Evolutionary conservation across 2,113 vertebrate species (phyloP).

Genomic region (Anolis sagrei): DNA sequence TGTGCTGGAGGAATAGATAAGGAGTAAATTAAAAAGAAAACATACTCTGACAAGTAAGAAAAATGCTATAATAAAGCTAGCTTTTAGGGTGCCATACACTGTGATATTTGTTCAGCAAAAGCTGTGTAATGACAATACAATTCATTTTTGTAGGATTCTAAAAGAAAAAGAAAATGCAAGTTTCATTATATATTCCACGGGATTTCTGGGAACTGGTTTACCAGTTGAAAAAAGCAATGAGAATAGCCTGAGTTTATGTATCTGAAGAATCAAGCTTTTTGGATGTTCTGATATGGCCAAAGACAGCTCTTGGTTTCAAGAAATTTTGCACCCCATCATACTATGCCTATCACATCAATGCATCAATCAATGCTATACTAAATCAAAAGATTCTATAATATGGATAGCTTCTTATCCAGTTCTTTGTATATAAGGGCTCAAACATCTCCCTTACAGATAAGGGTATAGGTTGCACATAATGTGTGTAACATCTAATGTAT

Average conservation of each 20-base stretch:
- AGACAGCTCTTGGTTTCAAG: neutral
- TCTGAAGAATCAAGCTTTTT: neutral
- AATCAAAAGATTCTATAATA: neutral
- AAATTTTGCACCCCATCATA: neutral
- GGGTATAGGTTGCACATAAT: neutral
- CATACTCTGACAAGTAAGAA: too few relatives aligned
- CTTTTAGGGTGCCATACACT: too few relatives aligned
- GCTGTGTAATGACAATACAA: too few relatives aligned
- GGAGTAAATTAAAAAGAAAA: too few relatives aligned
- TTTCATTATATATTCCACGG: too few relatives aligned
- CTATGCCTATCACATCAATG: neutral
- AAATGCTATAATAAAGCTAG: too few relatives aligned
- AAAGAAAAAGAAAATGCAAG: neutral
- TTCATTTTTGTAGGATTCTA: too few relatives aligned
- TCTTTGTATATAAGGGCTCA: neutral
- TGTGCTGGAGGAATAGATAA: too few relatives aligned
- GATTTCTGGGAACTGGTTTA: too few relatives aligned
- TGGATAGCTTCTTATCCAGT: neutral
- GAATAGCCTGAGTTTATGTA: too few relatives aligned
- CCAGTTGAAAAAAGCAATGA: neutral
- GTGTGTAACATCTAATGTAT: slow-evolving; percentile 8
- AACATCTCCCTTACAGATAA: neutral
- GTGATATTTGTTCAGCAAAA: too few relatives aligned
- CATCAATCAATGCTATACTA: neutral
- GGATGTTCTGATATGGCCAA: neutral